Base-by-base conservation (phyloP, 2,113 vertebrate species). In the Cynopterus brachyotis region DNA sequence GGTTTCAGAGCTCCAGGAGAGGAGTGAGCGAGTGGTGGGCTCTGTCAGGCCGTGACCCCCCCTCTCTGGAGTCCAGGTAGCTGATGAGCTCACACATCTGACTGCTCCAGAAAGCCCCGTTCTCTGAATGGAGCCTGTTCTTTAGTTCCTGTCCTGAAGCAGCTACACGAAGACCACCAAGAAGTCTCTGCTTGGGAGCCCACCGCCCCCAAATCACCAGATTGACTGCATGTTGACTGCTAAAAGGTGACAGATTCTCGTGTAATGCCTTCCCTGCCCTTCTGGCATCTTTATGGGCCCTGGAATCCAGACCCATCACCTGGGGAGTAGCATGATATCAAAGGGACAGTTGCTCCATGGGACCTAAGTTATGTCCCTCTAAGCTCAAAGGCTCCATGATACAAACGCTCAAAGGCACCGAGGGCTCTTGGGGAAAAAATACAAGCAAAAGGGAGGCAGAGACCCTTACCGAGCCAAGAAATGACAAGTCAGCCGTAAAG, bases 401-500 rank as follows among this genome's bases (percentile, higher is more conserved):
- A 93, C 47, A 64, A 62, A 75, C 17, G 70, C n/a, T 60, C 72
- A 45, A 78, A 85, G 17, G 45, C 62, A 53, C 30, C 3, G 0
- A 86, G 30, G 80, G 9, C 35, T 35, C n/a, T 90, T 75, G 76
- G 69, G n/a, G 53, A 72, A 81, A 86, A 0, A 85, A 55, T n/a
- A n/a, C 11, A 28, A 24, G 69, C 91, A 64, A 89, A 69, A 9
- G 26, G 8, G 3, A 16, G 40, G 15, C 69, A 89, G 0, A 95
- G 64, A 62, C 82, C 59, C 59, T 11, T 5, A 55, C 88, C 26
- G 55, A 85, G 67, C 72, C 87, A 73, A 93, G 96, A 94, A 96
- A 94, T 37, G 83, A 96, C 95, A 69, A 96, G 96, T 0, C 64
- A 95, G 91, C 79, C 98, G 93, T 98, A 98, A 99, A 98, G 98